Evolutionary conservation across 2,888 invertebrate species (phyloP), one percentile per base, ranked within the genome.

Genomic region (Hirtodrosophila histrioides): DNA sequence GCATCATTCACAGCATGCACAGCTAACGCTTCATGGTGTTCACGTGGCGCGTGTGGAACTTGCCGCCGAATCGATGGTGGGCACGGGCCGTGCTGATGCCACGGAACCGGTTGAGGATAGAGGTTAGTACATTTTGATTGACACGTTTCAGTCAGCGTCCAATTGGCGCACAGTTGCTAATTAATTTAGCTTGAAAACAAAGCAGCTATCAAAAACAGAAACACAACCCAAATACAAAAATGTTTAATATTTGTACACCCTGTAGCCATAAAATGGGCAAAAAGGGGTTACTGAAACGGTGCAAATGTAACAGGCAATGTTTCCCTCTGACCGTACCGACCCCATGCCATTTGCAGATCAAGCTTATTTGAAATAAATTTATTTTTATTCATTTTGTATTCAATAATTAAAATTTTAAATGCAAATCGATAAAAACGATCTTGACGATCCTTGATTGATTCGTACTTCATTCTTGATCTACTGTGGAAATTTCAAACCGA

Each of bases 51-150:
- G 78, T 77, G 73, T 73, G 57, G 77, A 80, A 37, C 73, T 68
- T 69, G 63, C 80, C 46, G 50, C 70, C 46, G 76, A 73, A 31
- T 57, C 63, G 35, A 35, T 68, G 69, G 49, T 61, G 60, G 51
- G 61, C 75, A 72, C 81, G 63, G 82, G 72, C 72, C 70, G 70
- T 54, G 58, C 75, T 44, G 82, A 86, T 78, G 81, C 81, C 72
- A 58, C 45, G 37, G 81, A 86, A 81, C 81, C 81, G 78, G 82
- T 83, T 62, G 82, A 83, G 53, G 86, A 83, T 78, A 84, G 86
- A 83, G 82, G 82, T 83, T 81, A 84, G 82, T 83, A 82, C 65
- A 67, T 61, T 67, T 85, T 69, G 64, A 72, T 78, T 70, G 72
- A 58, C 86, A 86, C 84, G 66, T 76, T 75, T 86, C 58, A 57